phyloP scores from a whole-genome alignment of 1,140 invertebrate species.

The Melipona quadrifasciata region DNA sequence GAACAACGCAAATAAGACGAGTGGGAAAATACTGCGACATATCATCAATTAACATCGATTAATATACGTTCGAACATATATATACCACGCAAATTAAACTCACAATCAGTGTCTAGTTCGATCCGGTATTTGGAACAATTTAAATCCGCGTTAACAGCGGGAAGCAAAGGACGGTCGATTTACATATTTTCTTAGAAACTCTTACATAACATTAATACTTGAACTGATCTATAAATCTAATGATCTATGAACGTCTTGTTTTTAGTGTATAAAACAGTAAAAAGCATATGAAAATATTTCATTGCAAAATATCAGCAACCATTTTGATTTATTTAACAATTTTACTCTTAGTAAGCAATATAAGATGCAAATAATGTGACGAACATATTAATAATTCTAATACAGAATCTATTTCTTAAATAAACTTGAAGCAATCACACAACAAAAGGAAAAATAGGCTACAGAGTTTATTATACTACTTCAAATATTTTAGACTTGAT shows the following conservation, averaged over 20 bases:
- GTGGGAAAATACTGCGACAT: conserved; percentile 25
- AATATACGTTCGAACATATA: conserved; percentile 11
- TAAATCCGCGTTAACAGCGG: background rate
- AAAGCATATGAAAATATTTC: too few species aligned
- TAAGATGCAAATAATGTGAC: background rate
- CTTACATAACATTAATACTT: background rate
- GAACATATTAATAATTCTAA: background rate
- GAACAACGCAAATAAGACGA: background rate
- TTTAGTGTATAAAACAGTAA: background rate
- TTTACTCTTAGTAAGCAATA: background rate
- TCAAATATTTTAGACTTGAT: background rate
- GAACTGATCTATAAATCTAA: background rate
- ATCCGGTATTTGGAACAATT: background rate
- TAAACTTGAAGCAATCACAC: background rate
- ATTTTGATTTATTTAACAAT: background rate
- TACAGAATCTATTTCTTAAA: background rate
- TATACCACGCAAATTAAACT: conserved; percentile 23
- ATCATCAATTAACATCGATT: conserved; percentile 46
- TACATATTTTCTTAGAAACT: background rate
- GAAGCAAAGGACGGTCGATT: background rate
- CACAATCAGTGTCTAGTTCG: background rate
- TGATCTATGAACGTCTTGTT: too few species aligned
- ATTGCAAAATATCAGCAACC: background rate
- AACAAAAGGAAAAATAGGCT: background rate
- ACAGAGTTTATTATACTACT: background rate